A percentile compares a stretch with the other conserved stretches of the same genome.
These are phyloP conservation scores for Bubalus kerabau DNA, from an alignment of 2,113 vertebrate genomes.

Conservation along the genomic window DNA sequence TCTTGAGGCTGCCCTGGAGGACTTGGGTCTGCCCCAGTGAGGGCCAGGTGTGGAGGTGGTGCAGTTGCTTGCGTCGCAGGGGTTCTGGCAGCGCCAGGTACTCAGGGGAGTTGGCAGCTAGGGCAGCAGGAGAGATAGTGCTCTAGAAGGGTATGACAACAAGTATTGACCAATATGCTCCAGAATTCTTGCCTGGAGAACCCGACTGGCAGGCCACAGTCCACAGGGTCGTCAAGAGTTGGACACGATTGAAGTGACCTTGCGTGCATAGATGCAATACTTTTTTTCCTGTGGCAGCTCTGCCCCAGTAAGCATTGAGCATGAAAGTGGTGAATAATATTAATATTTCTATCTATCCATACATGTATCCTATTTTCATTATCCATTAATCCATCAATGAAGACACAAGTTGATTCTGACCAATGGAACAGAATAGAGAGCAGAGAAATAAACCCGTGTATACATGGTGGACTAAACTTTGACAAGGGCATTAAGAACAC, in stretches of 20 bases:
- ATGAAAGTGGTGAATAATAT: neutral
- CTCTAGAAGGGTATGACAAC: neutral
- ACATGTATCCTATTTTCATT: neutral
- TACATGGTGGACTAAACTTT: neutral
- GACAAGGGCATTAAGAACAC: neutral
- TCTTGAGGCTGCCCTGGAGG: neutral
- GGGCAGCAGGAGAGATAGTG: neutral
- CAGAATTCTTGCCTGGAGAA: neutral
- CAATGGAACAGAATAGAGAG: neutral
- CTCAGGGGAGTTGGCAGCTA: neutral
- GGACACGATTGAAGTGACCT: neutral
- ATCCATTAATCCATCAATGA: neutral
- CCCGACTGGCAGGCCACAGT: neutral
- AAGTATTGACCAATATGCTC: neutral
- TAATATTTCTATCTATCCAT: neutral
- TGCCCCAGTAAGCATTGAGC: neutral
- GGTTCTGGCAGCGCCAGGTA: neutral
- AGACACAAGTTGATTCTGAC: neutral
- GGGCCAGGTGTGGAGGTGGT: neutral
- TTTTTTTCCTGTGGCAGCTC: neutral
- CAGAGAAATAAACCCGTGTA: neutral
- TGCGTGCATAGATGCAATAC: neutral
- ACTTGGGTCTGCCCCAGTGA: neutral
- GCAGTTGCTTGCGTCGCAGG: rapidly evolving
- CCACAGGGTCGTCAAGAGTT: neutral